Base-by-base conservation (phyloP, 2,113 vertebrate species). In the Trichomycterus rosablanca region DNA sequence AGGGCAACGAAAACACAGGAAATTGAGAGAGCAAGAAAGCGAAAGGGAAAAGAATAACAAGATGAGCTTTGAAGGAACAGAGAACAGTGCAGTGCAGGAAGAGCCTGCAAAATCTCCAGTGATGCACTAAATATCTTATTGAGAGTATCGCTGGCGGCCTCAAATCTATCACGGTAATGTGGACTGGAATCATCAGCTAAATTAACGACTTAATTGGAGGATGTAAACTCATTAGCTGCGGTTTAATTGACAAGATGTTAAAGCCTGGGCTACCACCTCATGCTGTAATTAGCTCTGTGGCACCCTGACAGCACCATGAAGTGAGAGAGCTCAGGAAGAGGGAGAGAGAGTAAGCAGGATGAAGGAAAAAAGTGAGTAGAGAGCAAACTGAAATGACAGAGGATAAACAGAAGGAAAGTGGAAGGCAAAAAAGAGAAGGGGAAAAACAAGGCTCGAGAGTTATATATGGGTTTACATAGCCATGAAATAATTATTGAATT, bases 261-360 rank as follows among this genome's bases (percentile, higher is more conserved):
- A 68, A 55, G 52, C 8, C 16, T 72, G 59, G 56, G 74, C 55
- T 74, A 76, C 76, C 81, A 81, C 74, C 67, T 78, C 74, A 57
- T 72, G 35, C 35, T 68, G 62, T 79, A 79, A 85, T 86, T 82
- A 84, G 62, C 61, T 67, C 59, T 67, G 54, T 73, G 58, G 59
- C 68, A 55, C 34, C 65, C 64, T 68, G 61, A 67, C 74, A 57
- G 68, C 45, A 40, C 53, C 61, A 59, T 2, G 2, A 19, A 59
- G 22, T 26, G 12, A 15, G n/a, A 66, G 49, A 55, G 15, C 34
- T 11, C 5, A 46, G 61, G 18, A 11, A 15, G 39, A 59, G 42
- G 49, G 37, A 30, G 6, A 15, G 14, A 16, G 39, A 44, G 18
- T 53, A 39, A 23, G 10, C 20, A 23, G 37, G 15, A 50, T 26